These are phyloP conservation scores for Myotis planiceps DNA, from an alignment of 2,797 vertebrate genomes.

Conservation along the genomic window DNA sequence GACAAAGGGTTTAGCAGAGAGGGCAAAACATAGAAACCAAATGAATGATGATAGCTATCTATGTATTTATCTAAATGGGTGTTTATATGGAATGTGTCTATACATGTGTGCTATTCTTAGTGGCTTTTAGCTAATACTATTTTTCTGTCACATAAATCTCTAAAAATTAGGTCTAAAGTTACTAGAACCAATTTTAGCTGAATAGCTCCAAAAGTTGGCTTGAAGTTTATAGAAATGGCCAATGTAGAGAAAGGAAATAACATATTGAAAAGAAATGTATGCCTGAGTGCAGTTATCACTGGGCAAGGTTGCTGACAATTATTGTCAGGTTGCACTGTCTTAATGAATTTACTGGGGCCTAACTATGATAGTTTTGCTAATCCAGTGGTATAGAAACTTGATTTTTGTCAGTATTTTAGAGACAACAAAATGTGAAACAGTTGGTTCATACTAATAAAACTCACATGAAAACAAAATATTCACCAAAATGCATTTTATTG, in stretches of 20 bases:
- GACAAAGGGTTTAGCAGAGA: not conserved
- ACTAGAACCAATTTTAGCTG: not conserved
- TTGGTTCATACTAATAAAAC: not conserved
- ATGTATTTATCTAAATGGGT: not conserved
- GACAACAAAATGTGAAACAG: not conserved
- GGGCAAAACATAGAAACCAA: not conserved
- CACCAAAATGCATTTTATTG: not conserved
- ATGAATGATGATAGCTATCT: not conserved
- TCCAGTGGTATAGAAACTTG: not conserved
- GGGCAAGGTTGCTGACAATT: not conserved
- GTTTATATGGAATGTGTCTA: not conserved
- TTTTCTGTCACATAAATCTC: conserved; percentile 25
- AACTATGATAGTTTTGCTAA: not conserved
- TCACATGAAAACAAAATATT: conserved; percentile 8
- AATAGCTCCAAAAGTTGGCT: not conserved
- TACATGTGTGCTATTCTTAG: not conserved
- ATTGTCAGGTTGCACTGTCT: not conserved
- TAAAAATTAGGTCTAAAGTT: conserved; percentile 9
- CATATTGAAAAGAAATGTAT: not conserved
- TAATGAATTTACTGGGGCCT: not conserved
- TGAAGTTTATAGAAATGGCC: not conserved
- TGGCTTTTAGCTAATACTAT: not conserved
- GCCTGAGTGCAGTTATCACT: not conserved
- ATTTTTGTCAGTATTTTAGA: conserved; percentile 22
- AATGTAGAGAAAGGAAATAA: not conserved